Conservation (phyloP, 1,140 invertebrate species). For the Macrocentrus cingulum region DNA sequence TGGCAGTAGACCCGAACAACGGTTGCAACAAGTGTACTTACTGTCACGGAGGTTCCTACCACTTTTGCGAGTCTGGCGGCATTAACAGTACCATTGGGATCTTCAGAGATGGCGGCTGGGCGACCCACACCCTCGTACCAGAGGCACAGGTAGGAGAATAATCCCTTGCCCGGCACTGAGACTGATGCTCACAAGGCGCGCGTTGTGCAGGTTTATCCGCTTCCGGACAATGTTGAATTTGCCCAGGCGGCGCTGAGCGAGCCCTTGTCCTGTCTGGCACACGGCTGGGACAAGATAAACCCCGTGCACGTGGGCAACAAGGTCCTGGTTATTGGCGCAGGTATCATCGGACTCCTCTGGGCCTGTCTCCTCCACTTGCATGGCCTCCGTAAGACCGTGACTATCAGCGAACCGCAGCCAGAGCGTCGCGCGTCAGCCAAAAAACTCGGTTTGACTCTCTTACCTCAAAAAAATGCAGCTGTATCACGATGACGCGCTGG, state of each 20-base stretch:
- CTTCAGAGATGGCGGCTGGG: slow-evolving; percentile 68
- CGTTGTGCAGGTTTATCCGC: slow-evolving; percentile 40
- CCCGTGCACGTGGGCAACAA: slow-evolving; percentile 63
- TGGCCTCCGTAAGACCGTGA: slow-evolving; percentile 66
- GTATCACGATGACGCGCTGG: background rate
- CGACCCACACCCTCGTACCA: slow-evolving; percentile 64
- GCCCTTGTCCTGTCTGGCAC: slow-evolving; percentile 69
- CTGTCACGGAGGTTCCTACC: slow-evolving; percentile 65
- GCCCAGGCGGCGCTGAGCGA: slow-evolving; percentile 63
- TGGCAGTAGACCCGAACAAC: slow-evolving; percentile 69
- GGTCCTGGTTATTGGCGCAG: slow-evolving; percentile 69
- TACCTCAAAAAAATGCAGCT: background rate
- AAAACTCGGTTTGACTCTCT: slow-evolving; percentile 60
- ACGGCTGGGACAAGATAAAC: slow-evolving; percentile 66
- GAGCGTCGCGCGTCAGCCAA: slow-evolving; percentile 59
- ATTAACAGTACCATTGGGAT: slow-evolving; percentile 69
- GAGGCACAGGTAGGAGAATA: slow-evolving; percentile 59
- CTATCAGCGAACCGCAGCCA: slow-evolving; percentile 66
- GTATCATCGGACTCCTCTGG: slow-evolving; percentile 73
- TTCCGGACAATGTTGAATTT: slow-evolving; percentile 46
- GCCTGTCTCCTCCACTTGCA: slow-evolving; percentile 64
- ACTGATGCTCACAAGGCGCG: no score
- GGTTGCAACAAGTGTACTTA: slow-evolving; percentile 64
- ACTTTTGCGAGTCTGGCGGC: slow-evolving; percentile 64
- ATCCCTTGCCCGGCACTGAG: no score